A percentile compares a stretch with the other conserved stretches of the same genome.
Evolutionary conservation across 2,888 invertebrate species (phyloP).

Genomic region (Hypsopygia costalis): DNA sequence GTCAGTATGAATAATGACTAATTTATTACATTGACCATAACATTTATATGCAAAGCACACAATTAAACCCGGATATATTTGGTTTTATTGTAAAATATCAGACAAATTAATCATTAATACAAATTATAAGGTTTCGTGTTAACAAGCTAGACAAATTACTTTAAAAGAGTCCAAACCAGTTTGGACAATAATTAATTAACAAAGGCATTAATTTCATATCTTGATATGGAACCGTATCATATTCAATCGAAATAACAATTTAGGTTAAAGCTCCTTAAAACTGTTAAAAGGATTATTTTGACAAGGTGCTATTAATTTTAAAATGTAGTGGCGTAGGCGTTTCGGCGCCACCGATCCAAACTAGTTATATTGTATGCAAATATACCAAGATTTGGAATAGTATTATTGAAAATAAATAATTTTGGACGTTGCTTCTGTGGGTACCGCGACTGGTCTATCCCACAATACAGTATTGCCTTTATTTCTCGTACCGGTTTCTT

Average conservation of each 20-base stretch:
- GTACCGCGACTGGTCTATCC: constrained; percentile 46
- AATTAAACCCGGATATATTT: constrained; percentile 9
- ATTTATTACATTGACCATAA: too few species aligned
- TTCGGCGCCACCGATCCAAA: constrained; percentile 51
- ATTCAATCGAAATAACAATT: background rate
- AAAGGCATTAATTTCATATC: constrained; percentile 8
- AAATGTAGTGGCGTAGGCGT: constrained; percentile 39
- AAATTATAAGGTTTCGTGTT: constrained; percentile 11
- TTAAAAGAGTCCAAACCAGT: constrained; percentile 11
- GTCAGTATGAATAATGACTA: too few species aligned
- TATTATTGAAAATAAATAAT: constrained; percentile 63
- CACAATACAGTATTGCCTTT: constrained; percentile 27
- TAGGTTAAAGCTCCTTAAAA: background rate
- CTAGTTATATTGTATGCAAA: constrained; percentile 74
- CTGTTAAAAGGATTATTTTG: constrained; percentile 14
- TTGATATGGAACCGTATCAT: constrained; percentile 11
- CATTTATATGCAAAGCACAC: constrained; percentile 2
- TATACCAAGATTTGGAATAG: constrained; percentile 55
- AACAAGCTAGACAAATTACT: constrained; percentile 10
- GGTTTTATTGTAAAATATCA: constrained; percentile 10
- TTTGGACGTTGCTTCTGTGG: constrained; percentile 51
- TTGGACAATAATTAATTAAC: constrained; percentile 14
- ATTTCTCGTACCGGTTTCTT: constrained; percentile 27
- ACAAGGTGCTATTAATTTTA: constrained; percentile 20
- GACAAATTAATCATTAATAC: constrained; percentile 9